Base-by-base conservation (phyloP, 2,113 vertebrate species). In the Cygnus buccinator region DNA sequence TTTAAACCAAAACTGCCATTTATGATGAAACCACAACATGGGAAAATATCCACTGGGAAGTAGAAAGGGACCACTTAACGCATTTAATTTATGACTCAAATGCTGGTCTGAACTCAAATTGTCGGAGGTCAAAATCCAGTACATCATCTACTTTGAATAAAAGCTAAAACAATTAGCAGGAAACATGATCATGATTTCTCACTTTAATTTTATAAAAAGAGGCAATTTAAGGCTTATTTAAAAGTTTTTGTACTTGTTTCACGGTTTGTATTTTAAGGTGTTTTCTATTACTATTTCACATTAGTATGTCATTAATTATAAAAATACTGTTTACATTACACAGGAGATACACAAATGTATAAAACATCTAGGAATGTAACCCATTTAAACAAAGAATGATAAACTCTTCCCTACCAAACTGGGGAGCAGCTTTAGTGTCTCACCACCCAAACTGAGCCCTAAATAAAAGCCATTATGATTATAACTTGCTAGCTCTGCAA, bases 1-100 rank as follows among this genome's bases (percentile, higher is more conserved):
- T 75, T 95, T 84, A 90, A 96, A 95, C 72, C 29, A 67, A 93
- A 92, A 78, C 76, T 90, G 76, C 41, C 79, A 86, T 81, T 94
- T 94, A 52, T 87, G 90, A 96, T 65, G 93, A 95, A 96, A 93
- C 61, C 54, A 6, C 79, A 85, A 90, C 73, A 94, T 61, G 76
- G 68, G 86, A 95, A 92, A 97, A 93, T 78, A 96, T 90, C 83
- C 96, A 96, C 72, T 84, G 58, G 68, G 76, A 97, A 95, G 80
- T 95, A 93, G 88, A 95, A 95, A 88, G 65, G 90, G 72, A 93
- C 65, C 80, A 92, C 81, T 96, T 95, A 91, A 92, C 48, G 91
- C 39, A 62, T 79, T 96, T 93, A 95, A 95, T 95, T 95, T 94
- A 89, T 95, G 94, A 94, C 66, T 92, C 87, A 95, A 84, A 90